Evolutionary conservation across 2,888 invertebrate species (phyloP), one percentile per base, ranked within the genome.

Genomic region (Neoaliturus tenellus): DNA sequence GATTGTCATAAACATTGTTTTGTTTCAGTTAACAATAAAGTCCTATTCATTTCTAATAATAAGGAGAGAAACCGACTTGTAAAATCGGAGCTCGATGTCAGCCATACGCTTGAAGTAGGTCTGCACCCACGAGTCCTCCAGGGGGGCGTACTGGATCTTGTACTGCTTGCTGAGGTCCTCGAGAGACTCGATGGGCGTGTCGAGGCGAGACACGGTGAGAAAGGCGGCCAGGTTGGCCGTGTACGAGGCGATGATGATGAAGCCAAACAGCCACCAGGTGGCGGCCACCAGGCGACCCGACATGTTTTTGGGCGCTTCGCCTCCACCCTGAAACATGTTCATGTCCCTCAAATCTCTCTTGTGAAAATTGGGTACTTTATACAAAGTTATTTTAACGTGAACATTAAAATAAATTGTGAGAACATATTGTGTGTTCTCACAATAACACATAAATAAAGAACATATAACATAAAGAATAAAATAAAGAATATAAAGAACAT

Each of bases 201-300:
- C 98, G 89, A 98, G 92, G 23, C 98, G 94, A 0, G 98, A 98
- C 0, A 98, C 97, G 0, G 99, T 99, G 83, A 99, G 92, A 90
- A 99, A 99, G 0, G 99, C 99, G 0, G 99, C 99, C 89, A 99
- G 92, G 91, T 99, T 99, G 0, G 99, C 99, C 0, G 99, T 99
- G 91, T 99, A 99, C 0, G 98, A 98, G 2, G 99, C 99, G 89
- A 99, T 99, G 87, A 99, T 98, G 89, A 99, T 99, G 90, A 99
- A 99, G 0, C 99, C 98, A 91, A 99, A 99, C 31, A 99, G 92
- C 99, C 99, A 99, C 99, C 98, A 99, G 0, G 99, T 99, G 0
- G 99, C 99, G 0, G 99, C 99, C 0, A 99, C 95, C 17, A 99
- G 91, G 75, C 99, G 93, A 0, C 99, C 99, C 0, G 98, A 98